Evolutionary conservation across 2,113 vertebrate genomes (phyloP), one percentile per base, ranked within the genome.

Genomic region (Scophthalmus maximus): DNA sequence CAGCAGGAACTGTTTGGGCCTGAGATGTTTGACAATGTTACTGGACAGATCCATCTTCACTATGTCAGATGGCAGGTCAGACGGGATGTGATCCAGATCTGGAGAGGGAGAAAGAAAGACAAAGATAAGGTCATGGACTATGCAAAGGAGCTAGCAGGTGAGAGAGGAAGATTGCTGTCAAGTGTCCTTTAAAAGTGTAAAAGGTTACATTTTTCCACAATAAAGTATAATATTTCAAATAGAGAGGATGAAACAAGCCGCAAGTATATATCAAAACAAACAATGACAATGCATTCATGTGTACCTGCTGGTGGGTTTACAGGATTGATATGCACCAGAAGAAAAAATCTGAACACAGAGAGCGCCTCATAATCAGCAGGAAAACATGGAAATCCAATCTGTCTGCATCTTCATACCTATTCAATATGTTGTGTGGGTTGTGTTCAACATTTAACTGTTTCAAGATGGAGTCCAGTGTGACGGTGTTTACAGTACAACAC

Each of bases 11-110:
- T 95, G 94, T 84, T 95, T 97, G 76, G 95, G 91, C 87, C 88
- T 94, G 78, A 99, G 94, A 61, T 95, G 94, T 77, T 87, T 95
- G 75, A 99, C 97, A 92, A 88, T 94, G 88, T 99, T 99, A 58
- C 73, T 82, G 62, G 97, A 98, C 75, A 99, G 85, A 88, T 99
- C 96, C 78, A 98, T 94, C 92, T 95, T 96, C 68, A 96, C 92
- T 47, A 95, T 94, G 85, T 98, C 95, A 68, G 94, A 92, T 66
- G 97, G 95, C 80, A 98, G 95, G 56, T 95, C 94, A 29, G 89
- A 86, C 36, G 98, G 97, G 83, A 99, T 88, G 90, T 93, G 94
- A 72, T 92, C 95, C 92, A 99, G 78, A 75, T 94, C 97, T 98
- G 92, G 55, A 81, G 51, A 25, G 29, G 56, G 8, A 58, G 5